Percentiles rank a stretch among this genome's conserved stretches.
These are phyloP conservation scores for Dissostichus mawsoni DNA, from an alignment of 2,113 vertebrate species.

Conservation along the genomic window DNA sequence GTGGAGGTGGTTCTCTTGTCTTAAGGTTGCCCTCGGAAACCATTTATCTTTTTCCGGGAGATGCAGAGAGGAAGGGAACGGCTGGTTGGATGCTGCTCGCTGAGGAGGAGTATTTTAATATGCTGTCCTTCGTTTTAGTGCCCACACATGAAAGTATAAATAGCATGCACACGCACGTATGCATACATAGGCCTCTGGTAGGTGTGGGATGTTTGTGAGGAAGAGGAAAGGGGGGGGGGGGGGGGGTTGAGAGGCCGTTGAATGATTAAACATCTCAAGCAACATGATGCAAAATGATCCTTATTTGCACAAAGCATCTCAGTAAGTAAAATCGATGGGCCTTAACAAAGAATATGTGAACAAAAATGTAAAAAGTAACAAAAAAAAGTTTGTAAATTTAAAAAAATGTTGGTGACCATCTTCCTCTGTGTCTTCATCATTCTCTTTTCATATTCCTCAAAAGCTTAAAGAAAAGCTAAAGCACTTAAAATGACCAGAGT, in stretches of 20 bases:
- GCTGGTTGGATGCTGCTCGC: constrained; percentile 52
- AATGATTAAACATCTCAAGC: constrained; percentile 65
- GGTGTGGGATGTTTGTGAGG: constrained; percentile 59
- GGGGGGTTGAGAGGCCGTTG: constrained; percentile 53
- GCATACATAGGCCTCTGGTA: constrained; percentile 62
- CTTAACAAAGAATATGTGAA: neutral
- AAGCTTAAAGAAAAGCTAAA: neutral
- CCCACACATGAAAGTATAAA: constrained; percentile 79
- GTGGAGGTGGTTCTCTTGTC: constrained; percentile 81
- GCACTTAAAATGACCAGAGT: neutral
- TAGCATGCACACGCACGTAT: constrained; percentile 63
- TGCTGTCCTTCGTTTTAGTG: constrained; percentile 73
- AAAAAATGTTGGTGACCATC: constrained; percentile 19
- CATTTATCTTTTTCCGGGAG: constrained; percentile 70
- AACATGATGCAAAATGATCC: constrained; percentile 54
- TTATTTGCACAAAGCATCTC: constrained; percentile 5
- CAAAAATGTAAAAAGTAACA: neutral
- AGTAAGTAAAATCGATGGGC: neutral
- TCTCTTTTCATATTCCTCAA: neutral
- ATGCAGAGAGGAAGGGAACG: constrained; percentile 58
- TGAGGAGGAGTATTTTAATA: constrained; percentile 80
- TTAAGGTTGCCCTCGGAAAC: constrained; percentile 78
- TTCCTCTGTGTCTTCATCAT: neutral
- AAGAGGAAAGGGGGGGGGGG: neutral
- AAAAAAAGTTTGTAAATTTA: neutral